Base-by-base conservation (phyloP, 2,888 invertebrate species). In the Leptura quadrifasciata region DNA sequence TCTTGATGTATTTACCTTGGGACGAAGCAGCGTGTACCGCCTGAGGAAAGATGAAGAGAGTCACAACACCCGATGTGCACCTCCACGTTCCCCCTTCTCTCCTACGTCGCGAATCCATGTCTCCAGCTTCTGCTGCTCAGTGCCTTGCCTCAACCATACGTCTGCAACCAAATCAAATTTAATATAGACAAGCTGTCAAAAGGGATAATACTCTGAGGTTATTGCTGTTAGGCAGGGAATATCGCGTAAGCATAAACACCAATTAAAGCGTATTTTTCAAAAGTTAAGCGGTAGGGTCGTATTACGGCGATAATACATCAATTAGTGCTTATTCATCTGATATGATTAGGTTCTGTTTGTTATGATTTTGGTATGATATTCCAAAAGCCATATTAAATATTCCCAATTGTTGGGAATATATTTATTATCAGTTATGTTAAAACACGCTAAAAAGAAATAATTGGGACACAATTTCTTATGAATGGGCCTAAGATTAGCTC, bases 31-130 rank as follows among this genome's bases (percentile, higher is more conserved):
- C 78, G 39, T 78, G 79, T 35, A 80, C 72, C n/a, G 80, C 77
- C 60, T 76, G 77, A 64, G 81, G 82, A 72, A 83, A 74, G 18
- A 76, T 78, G 18, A 82, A 76, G 39, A 82, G 76, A 8, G 80
- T 75, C 35, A 79, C 75, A 68, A 77, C 75, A 47, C 76, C 77
- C 35, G 81, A 70, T 18, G 79, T 77, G 65, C 81, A 76, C 64
- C 79, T 69, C 80, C 81, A 80, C 73, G 68, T 70, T 31, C 73
- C 64, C 18, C 63, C 67, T 55, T 72, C 71, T 60, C 55, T 21
- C 61, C 75, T 74, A 54, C 79, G 75, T 27, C 78, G 75, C 21
- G 65, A 67, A 60, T 78, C 72, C 75, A 78, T 77, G 74, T 71
- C 64, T 74, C 18, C 57, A 35, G 18, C 24, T 24, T 17, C 60